A percentile compares a stretch with the other conserved stretches of the same genome.
Evolutionary conservation across 2,113 vertebrate species (phyloP).

Genomic region (Peromyscus polionotus): DNA sequence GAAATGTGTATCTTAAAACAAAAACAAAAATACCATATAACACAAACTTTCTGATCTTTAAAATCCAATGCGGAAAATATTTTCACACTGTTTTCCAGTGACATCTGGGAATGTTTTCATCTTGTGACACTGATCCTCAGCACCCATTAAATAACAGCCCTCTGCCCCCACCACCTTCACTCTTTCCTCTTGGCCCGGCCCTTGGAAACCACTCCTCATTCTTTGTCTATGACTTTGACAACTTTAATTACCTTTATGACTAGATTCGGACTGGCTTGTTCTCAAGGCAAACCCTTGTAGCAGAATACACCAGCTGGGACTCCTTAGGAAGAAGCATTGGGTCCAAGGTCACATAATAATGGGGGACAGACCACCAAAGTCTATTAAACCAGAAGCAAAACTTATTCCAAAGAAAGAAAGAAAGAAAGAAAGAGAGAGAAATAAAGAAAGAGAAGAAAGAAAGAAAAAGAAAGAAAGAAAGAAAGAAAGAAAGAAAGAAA

Average conservation of each 20-base stretch:
- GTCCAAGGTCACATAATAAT: too few relatives aligned
- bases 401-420: too few relatives aligned
- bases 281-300: neutral
- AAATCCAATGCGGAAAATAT: neutral
- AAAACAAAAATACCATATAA: neutral
- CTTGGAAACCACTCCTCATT: neutral
- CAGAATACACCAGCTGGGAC: neutral
- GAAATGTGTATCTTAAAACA: neutral
- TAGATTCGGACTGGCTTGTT: neutral
- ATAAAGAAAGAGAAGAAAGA: accelerated
- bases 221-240: neutral
- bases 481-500: too few relatives aligned
- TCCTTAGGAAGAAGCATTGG: neutral
- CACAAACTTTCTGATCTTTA: neutral
- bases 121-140: neutral
- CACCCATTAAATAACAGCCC: neutral
- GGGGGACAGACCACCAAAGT: too few relatives aligned
- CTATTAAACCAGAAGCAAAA: too few relatives aligned
- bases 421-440: too few relatives aligned
- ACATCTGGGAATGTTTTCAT: neutral
- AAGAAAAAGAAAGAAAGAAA: too few relatives aligned
- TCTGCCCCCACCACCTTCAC: neutral
- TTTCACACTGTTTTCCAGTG: neutral
- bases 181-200: neutral
- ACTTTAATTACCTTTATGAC: neutral